Base-by-base conservation (phyloP, 2,113 vertebrate species). In the Melanocharis versteri region DNA sequence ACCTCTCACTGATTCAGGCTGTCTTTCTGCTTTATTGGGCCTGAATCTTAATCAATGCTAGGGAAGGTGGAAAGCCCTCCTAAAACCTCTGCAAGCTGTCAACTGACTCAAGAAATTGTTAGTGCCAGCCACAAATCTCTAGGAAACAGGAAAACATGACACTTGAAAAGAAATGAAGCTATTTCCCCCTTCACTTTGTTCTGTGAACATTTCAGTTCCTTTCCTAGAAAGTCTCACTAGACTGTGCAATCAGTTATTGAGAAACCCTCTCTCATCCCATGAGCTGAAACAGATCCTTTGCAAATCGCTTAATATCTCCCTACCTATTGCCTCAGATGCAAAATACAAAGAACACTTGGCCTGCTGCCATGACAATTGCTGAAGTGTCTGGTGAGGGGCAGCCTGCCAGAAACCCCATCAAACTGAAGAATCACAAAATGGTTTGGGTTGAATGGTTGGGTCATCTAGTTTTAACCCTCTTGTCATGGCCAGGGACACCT, bases 101-200 rank as follows among this genome's bases (percentile, higher is more conserved):
- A 87, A 18, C 8, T 80, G 14, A 31, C 58, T 84, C 39, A 71
- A 53, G n/a, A 83, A 84, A 31, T n/a, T 87, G 16, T 37, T 72
- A 40, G 26, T 4, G 19, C 13, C 16, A 58, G 39, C 33, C 44
- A 62, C 0, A 0, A 81, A 44, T 68, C 35, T n/a, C 39, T 69
- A 42, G 8, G 20, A 87, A 87, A 54, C 21, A 31, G 30, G 26
- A 53, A 80, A 83, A 76, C 9, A n/a, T 39, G 26, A 44, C 53
- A 39, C 33, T 83, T 56, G 30, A 75, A 75, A 33, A 90, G 27
- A 70, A 64, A 78, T 40, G 2, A 66, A 87, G 9, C 15, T 58
- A 37, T 53, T 83, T 71, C 64, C 4, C 30, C 11, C 3, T 6
- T 76, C 23, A 20, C 18, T 24, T 68, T 58, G 28, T 90, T 86